phyloP scores from a whole-genome alignment of 2,113 vertebrate species.

The Pandion haliaetus region DNA sequence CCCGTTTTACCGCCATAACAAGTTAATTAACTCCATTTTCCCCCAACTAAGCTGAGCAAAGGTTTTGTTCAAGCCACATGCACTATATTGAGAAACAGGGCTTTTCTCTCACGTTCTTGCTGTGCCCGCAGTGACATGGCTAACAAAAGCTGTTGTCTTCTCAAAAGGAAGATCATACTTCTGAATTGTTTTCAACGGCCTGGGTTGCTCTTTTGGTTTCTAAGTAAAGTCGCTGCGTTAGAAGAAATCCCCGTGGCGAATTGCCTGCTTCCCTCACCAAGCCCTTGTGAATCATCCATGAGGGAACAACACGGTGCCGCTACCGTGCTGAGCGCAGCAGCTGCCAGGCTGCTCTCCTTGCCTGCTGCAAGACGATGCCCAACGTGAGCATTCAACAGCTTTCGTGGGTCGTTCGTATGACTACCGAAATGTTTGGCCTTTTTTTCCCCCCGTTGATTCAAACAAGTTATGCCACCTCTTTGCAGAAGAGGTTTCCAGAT shows the following conservation, averaged over 20 bases:
- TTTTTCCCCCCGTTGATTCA: not conserved
- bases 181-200: slow-evolving; percentile 33
- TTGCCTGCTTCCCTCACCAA: not conserved
- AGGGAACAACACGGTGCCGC: not conserved
- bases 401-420: fast-evolving
- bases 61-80: not conserved
- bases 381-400: not conserved
- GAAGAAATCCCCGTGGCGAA: not conserved
- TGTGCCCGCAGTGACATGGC: not conserved
- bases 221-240: not conserved
- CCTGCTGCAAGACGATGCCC: not conserved
- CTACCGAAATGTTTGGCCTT: not conserved
- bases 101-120: slow-evolving; percentile 12
- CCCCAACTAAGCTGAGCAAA: not conserved
- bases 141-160: not conserved
- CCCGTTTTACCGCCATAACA: not conserved
- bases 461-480: not conserved
- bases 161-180: not conserved
- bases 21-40: slow-evolving; percentile 10
- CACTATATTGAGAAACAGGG: not conserved
- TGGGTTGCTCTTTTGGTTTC: slow-evolving; percentile 39
- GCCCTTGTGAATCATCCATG: slow-evolving; percentile 18
- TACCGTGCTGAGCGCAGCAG: slow-evolving; percentile 9
- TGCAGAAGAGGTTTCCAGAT: not conserved
- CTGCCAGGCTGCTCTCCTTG: not conserved